These are phyloP conservation scores for Neolamprologus falcicula DNA, from an alignment of 2,113 vertebrate genomes.

Conservation along the genomic window DNA sequence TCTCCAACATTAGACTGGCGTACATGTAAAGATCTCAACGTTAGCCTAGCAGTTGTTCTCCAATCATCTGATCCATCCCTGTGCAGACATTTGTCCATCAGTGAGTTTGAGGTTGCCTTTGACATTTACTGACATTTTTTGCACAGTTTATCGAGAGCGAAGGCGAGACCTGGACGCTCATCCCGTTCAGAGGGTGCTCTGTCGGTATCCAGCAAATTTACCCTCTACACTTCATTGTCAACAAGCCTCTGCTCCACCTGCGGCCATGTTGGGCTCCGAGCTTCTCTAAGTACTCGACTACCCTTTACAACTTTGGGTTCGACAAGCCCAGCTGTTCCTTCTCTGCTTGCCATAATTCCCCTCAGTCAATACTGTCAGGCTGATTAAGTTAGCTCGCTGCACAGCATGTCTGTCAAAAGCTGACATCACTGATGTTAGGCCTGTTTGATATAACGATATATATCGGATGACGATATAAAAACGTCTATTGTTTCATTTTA, in stretches of 20 bases:
- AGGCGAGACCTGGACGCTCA: accelerated
- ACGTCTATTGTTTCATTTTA: too few species aligned
- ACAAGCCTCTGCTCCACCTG: background rate
- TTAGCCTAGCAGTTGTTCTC: background rate
- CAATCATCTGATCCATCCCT: background rate
- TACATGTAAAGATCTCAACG: background rate
- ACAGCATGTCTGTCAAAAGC: background rate
- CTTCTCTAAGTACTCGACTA: background rate
- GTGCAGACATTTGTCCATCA: background rate
- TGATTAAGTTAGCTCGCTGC: background rate
- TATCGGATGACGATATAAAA: too few species aligned
- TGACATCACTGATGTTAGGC: background rate
- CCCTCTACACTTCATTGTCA: background rate
- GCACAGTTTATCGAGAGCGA: accelerated
- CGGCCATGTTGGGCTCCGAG: background rate
- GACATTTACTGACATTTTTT: background rate
- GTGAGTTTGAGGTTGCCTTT: background rate
- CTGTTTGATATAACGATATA: too few species aligned
- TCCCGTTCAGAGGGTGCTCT: background rate
- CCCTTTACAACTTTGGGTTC: background rate
- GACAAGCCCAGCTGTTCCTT: background rate
- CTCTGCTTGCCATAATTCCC: background rate
- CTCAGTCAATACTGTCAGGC: background rate
- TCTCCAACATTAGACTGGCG: accelerated
- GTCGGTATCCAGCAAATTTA: background rate